phyloP scores from a whole-genome alignment of 2,113 vertebrate species.

The Chelonoidis abingdonii region DNA sequence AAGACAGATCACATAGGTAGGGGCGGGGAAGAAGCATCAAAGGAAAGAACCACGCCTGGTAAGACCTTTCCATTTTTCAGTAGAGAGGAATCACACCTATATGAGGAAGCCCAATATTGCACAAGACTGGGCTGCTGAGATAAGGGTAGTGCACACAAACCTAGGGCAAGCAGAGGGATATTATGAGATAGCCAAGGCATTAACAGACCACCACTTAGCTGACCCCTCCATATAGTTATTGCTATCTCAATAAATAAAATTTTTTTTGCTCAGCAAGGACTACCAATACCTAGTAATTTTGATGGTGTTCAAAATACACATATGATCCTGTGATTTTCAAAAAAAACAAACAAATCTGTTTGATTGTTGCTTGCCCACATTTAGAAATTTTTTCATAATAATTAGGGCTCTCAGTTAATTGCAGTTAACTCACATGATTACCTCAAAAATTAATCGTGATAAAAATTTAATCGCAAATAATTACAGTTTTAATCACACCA shows the following conservation, averaged over 20 bases:
- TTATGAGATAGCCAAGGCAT: neutral
- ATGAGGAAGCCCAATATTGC: neutral
- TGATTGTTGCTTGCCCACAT: neutral
- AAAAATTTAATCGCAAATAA: too few relatives aligned
- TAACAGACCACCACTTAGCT: conserved; percentile 2
- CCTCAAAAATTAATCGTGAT: too few relatives aligned
- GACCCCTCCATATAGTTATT: neutral
- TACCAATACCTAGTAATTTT: neutral
- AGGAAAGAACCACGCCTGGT: neutral
- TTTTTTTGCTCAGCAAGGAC: neutral
- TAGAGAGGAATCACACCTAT: neutral
- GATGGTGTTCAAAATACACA: neutral
- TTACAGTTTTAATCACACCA: too few relatives aligned
- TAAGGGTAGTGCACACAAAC: neutral
- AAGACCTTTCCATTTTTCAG: conserved; percentile 22
- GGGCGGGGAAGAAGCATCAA: neutral
- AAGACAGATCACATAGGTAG: neutral
- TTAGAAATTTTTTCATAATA: neutral
- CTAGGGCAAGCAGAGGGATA: neutral
- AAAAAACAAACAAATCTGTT: neutral
- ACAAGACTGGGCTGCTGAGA: neutral
- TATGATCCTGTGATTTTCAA: neutral
- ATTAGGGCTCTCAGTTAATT: neutral
- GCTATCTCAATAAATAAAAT: neutral
- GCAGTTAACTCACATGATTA: too few relatives aligned